These are phyloP conservation scores for Salvelinus alpinus DNA, from an alignment of 2,113 vertebrate species.

Conservation along the genomic window DNA sequence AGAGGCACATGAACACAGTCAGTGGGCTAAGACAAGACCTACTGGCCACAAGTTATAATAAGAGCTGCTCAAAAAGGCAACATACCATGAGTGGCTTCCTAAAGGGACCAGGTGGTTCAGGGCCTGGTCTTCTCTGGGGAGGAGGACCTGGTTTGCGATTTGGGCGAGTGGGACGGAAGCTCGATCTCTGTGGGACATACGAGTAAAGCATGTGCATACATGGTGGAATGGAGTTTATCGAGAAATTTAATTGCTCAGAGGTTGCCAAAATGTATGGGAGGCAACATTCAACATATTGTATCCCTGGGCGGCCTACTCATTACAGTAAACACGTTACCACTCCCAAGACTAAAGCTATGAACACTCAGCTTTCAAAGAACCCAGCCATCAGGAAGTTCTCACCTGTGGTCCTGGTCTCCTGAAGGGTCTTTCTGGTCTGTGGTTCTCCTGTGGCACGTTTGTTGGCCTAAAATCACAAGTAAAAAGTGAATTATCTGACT, in stretches of 20 bases:
- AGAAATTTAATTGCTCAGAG: too few relatives aligned
- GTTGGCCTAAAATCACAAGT: constrained; percentile 43
- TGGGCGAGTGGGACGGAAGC: constrained; percentile 37
- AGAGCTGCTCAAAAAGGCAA: background rate
- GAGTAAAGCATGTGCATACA: background rate
- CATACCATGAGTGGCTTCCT: constrained; percentile 75
- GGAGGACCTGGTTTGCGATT: constrained; percentile 3
- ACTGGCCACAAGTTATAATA: background rate
- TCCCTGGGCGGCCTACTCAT: background rate
- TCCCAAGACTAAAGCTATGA: background rate
- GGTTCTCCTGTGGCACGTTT: constrained; percentile 45
- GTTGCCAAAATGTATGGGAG: too few relatives aligned
- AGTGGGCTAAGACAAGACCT: background rate
- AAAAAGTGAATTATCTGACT: background rate
- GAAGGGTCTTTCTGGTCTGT: constrained; percentile 51
- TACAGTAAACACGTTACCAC: background rate
- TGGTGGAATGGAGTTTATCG: too few relatives aligned
- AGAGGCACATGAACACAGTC: too few relatives aligned
- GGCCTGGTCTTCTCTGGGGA: constrained; percentile 33
- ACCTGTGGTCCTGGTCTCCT: constrained; percentile 61
- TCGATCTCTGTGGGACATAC: constrained; percentile 49
- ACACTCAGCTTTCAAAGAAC: background rate
- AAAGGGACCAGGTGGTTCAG: constrained; percentile 49
- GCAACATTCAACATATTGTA: background rate
- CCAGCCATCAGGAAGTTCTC: constrained; percentile 2